Evolutionary conservation across 2,797 vertebrate species (phyloP), one percentile per base, ranked within the genome.

Genomic region (Falco rusticolus): DNA sequence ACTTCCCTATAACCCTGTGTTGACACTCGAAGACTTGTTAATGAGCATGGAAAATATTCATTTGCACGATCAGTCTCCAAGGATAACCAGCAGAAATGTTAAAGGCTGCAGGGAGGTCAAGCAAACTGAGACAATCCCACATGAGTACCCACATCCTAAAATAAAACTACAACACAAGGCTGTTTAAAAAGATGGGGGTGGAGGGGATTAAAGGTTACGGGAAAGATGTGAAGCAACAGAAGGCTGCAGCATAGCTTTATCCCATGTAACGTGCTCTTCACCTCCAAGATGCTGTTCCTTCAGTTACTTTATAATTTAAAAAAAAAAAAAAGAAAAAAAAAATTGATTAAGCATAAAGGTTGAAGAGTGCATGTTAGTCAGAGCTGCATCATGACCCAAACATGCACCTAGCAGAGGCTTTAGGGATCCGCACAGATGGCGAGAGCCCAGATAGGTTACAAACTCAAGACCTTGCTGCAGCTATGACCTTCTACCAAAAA

Each of bases 81-180:
- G 66, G 70, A 72, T 51, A 95, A 61, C 11, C 54, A 82, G 77
- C 20, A 95, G 86, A 80, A 91, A 84, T 5, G 50, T 31, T 72
- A 13, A 25, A 70, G 70, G 47, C 63, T 94, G 50, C 75, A 63
- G 71, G 34, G 81, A 92, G 84, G 78, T 78, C 87, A 87, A 17
- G 54, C 45, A 82, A 87, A 69, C 80, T 13, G 26, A 41, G 64
- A 85, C 6, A 43, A 84, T 50, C 41, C n/a, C 59, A 78, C 33
- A 41, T 13, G 6, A 66, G 33, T 17, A 76, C 80, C 56, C 66
- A 81, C 21, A 43, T 41, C 51, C 53, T 8, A 84, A 92, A 97
- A 84, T 65, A 94, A 87, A 87, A 20, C 59, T 16, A 7, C 56
- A 66, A 20, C 47, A 41, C 59, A 19, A 48, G 66, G 74, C n/a